Percentiles rank a stretch among this genome's conserved stretches.
Evolutionary conservation across 2,888 invertebrate genomes (phyloP).

Genomic region (Nomada ferruginata): DNA sequence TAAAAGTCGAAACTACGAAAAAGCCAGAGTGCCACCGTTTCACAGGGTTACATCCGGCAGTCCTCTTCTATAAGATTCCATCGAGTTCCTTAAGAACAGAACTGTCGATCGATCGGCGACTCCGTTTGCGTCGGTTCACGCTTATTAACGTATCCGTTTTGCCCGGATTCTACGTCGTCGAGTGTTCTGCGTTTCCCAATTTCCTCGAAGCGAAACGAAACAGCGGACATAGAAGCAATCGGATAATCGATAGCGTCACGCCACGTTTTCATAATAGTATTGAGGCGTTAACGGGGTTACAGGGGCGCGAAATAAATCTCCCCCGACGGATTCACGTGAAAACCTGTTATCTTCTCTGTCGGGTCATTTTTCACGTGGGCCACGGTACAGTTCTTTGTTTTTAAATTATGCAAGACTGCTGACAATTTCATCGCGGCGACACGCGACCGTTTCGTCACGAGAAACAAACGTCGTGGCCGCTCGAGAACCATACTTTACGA

Average conservation of each 20-base stretch:
- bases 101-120: slow-evolving; percentile 6
- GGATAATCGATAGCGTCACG: slow-evolving; percentile 20
- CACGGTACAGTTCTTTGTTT: slow-evolving; percentile 9
- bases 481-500: slow-evolving; percentile 28
- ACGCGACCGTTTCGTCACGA: neutral
- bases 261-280: slow-evolving; percentile 21
- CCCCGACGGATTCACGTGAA: slow-evolving; percentile 19
- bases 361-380: slow-evolving; percentile 33
- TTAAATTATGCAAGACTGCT: slow-evolving; percentile 38
- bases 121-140: neutral
- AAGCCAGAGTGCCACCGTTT: slow-evolving; percentile 18
- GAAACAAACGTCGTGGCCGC: neutral
- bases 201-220: neutral
- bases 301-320: slow-evolving; percentile 35
- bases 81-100: slow-evolving; percentile 21
- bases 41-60: slow-evolving; percentile 10
- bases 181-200: neutral
- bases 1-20: slow-evolving; percentile 18
- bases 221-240: neutral
- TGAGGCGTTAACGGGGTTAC: slow-evolving; percentile 36
- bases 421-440: slow-evolving; percentile 41
- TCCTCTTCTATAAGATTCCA: neutral
- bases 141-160: slow-evolving; percentile 19
- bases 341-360: slow-evolving; percentile 29
- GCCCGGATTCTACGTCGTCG: neutral